Evolutionary conservation across 1,140 invertebrate genomes (phyloP), one percentile per base, ranked within the genome.

Genomic region (Nasonia giraulti): DNA sequence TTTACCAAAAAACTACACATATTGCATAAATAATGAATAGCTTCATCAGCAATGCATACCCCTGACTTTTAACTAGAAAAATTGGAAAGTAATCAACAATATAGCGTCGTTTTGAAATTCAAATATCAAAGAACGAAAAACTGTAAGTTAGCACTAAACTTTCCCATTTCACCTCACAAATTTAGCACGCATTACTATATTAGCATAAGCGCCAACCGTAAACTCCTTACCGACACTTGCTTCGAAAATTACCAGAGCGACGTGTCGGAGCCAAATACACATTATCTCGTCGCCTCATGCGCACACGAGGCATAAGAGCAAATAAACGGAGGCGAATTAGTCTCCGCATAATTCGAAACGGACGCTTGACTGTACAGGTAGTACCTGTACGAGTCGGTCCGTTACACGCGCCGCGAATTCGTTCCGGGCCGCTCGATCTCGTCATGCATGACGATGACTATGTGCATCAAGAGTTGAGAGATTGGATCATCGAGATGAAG

Each of bases 341-440:
- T 75, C 7, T 2, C 27, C 73, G 73, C 31, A 75, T 44, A 44
- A 75, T 37, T 75, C 17, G 73, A 44, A 33, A n/a, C 33, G 73
- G 17, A 37, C 31, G 69, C 31, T 71, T 33, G 27, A 31, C 1
- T 33, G 55, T 20, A 62, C 12, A 6, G n/a, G 31, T 31, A 14
- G n/a, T 71, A 71, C 40, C 40, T 44, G 40, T 44, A 44, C 10
- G 27, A 71, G 69, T 8, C 4, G 44, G 37, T n/a, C 75, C 75
- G 75, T 77, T 77, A 77, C 40, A 31, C 10, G 75, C 7, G 12
- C n/a, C n/a, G 75, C 44, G 27, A 77, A 44, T 50, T 77, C 4
- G 40, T 47, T 77, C 44, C 33, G 37, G n/a, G 74, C 17, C n/a
- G n/a, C 44, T 74, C 14, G 73, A 74, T 37, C 20, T 75, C 33